A percentile compares a stretch with the other conserved stretches of the same genome.
Conservation (phyloP, 2,113 vertebrate genomes). For the Lepidothrix coronata region DNA sequence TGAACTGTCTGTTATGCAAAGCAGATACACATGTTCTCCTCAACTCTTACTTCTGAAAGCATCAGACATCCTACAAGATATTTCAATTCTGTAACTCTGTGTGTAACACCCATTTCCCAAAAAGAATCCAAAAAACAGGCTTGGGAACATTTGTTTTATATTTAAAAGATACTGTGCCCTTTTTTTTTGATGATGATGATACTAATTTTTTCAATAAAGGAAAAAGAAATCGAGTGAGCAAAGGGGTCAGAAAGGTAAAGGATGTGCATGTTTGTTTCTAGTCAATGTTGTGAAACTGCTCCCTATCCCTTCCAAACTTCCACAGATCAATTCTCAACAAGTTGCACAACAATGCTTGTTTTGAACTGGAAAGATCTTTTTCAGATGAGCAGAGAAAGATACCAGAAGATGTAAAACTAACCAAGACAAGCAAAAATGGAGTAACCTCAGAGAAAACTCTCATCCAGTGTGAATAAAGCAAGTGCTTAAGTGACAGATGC, state of each 20-base stretch:
- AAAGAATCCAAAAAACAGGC: neutral
- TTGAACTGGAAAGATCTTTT: neutral
- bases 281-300: neutral
- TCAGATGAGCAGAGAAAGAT: neutral
- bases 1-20: neutral
- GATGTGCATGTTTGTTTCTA: neutral
- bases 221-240: neutral
- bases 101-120: neutral
- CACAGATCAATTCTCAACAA: neutral
- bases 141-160: neutral
- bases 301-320: neutral
- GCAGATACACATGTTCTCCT: neutral
- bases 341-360: constrained; percentile 6
- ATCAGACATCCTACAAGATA: neutral
- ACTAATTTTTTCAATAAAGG: constrained; percentile 11
- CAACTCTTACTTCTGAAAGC: neutral
- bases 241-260: neutral
- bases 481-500: neutral
- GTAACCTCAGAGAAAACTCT: neutral
- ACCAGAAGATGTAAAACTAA: neutral
- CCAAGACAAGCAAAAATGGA: neutral
- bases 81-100: neutral
- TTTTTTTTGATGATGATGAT: neutral
- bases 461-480: neutral
- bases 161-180: neutral